phyloP scores from a whole-genome alignment of 1,140 invertebrate species.

The Ostrea edulis region DNA sequence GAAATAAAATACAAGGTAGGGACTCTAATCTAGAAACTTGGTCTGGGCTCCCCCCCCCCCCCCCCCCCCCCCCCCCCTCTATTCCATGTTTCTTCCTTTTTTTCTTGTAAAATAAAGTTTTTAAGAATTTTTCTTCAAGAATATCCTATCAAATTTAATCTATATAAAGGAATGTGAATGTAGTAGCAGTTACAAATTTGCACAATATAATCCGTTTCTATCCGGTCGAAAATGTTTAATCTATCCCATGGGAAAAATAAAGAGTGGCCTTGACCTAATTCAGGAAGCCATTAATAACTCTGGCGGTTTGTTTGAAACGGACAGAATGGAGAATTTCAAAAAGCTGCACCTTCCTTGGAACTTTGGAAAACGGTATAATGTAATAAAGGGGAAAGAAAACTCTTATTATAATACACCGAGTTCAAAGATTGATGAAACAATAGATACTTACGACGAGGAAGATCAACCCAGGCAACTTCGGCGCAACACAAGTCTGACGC shows the following conservation, averaged over 20 bases:
- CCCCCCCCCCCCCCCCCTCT: too few species aligned
- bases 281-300: not conserved
- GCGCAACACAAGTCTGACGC: slow-evolving; percentile 60
- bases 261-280: slow-evolving; percentile 24
- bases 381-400: slow-evolving; percentile 67
- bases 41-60: too few species aligned
- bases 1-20: too few species aligned
- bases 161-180: too few species aligned
- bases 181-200: too few species aligned
- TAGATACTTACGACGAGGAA: slow-evolving; percentile 40
- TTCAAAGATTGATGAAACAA: slow-evolving; percentile 29
- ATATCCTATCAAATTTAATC: too few species aligned
- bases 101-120: too few species aligned
- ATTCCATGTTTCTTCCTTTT: too few species aligned
- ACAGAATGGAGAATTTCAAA: slow-evolving; percentile 57
- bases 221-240: not conserved
- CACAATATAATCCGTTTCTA: not conserved
- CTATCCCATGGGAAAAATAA: not conserved
- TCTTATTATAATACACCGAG: slow-evolving; percentile 63
- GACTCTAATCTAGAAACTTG: too few species aligned
- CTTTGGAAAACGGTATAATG: slow-evolving; percentile 58
- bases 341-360: slow-evolving; percentile 63
- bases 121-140: too few species aligned
- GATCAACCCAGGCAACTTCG: not conserved
- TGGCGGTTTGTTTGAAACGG: slow-evolving; percentile 51